These are phyloP conservation scores for Rhynchophorus ferrugineus DNA, from an alignment of 1,140 invertebrate genomes.

Conservation along the genomic window DNA sequence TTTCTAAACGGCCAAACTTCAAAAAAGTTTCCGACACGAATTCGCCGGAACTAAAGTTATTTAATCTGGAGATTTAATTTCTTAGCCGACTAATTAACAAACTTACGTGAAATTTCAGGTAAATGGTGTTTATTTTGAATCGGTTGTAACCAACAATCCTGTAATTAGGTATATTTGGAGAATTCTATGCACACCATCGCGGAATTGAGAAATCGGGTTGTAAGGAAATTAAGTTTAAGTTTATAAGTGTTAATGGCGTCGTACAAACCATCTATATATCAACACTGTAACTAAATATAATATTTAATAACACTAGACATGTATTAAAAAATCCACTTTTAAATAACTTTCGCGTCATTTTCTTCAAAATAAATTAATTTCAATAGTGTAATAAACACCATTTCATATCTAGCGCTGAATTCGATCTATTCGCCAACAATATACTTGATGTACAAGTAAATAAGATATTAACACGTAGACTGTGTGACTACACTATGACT, in stretches of 20 bases:
- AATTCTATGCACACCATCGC: background rate
- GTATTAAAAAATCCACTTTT: no score
- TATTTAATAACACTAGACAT: no score
- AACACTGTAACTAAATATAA: no score
- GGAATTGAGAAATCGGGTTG: constrained; percentile 1
- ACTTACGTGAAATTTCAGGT: constrained; percentile 16
- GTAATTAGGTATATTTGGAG: constrained; percentile 11
- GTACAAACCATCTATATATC: no score
- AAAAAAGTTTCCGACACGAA: background rate
- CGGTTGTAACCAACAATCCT: constrained; percentile 8
- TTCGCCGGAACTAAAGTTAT: constrained; percentile 4
- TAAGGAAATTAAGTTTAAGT: background rate
- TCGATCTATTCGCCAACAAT: no score
- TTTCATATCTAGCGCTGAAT: no score
- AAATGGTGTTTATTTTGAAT: constrained; percentile 19
- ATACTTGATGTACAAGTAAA: no score
- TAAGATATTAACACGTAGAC: no score
- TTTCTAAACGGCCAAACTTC: background rate
- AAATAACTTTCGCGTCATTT: no score
- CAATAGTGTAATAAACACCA: no score
- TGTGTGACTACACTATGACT: no score
- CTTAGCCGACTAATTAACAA: constrained; percentile 11
- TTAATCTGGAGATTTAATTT: constrained; percentile 12
- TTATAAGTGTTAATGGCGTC: background rate
- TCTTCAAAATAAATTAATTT: no score